phyloP scores from a whole-genome alignment of 2,113 vertebrate species.

The Tachuris rubrigastra region DNA sequence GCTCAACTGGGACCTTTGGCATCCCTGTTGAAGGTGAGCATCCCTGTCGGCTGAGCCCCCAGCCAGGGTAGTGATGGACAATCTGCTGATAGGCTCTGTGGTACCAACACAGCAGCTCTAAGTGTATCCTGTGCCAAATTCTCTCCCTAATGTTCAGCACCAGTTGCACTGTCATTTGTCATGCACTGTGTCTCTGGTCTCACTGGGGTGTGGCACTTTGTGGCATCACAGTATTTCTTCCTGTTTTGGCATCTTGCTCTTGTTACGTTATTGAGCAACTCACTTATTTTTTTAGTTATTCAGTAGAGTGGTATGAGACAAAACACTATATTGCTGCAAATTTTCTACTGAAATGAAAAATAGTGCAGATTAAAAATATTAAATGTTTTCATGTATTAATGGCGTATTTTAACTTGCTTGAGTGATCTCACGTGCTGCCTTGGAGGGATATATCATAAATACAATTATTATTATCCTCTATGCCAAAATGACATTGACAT shows the following conservation, averaged over 20 bases:
- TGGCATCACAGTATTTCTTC: not conserved
- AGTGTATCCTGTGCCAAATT: accelerated
- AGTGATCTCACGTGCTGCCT: not conserved
- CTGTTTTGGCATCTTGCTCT: not conserved
- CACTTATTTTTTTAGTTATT: not conserved
- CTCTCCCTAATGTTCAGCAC: not conserved
- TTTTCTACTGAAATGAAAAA: not conserved
- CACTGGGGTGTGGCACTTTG: not conserved
- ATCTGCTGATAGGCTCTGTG: not conserved
- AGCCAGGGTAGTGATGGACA: not conserved
- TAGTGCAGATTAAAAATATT: not conserved
- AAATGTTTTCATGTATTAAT: not conserved
- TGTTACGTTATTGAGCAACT: not conserved
- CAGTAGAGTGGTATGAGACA: not conserved
- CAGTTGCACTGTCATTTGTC: not conserved
- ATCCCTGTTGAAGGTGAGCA: not conserved
- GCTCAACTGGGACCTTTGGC: accelerated
- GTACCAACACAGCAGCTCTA: not conserved
- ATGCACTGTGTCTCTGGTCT: not conserved
- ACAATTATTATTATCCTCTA: constrained; percentile 27
- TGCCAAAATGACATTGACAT: not conserved
- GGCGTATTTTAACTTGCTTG: not conserved
- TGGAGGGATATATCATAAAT: constrained; percentile 3
- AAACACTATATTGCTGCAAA: not conserved
- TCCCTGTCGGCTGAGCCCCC: not conserved